phyloP scores from a whole-genome alignment of 2,797 vertebrate species.

The Phataginus tricuspis region DNA sequence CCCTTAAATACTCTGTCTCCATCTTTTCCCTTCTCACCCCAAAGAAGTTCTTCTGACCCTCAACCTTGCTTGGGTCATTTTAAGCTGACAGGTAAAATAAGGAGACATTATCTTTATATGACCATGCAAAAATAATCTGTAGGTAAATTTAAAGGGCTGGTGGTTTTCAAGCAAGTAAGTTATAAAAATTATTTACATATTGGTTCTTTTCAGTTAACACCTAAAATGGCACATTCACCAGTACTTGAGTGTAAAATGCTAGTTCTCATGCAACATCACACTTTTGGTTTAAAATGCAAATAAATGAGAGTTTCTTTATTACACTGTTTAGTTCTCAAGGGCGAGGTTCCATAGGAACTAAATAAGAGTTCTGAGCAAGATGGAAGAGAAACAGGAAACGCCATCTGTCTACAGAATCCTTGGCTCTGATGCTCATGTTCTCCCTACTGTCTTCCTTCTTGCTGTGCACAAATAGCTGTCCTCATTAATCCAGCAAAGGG shows the following conservation, averaged over 20 bases:
- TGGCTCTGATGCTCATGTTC: background rate
- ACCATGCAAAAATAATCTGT: background rate
- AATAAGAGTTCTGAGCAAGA: background rate
- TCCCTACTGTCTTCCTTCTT: background rate
- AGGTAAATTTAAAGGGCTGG: background rate
- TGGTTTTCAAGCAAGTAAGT: conserved; percentile 23
- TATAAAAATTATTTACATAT: background rate
- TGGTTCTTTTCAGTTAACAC: background rate
- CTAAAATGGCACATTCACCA: background rate
- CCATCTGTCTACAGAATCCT: background rate
- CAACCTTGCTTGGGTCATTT: background rate
- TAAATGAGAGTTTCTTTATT: background rate
- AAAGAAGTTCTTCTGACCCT: background rate
- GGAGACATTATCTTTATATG: background rate
- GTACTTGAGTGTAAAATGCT: background rate
- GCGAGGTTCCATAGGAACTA: background rate
- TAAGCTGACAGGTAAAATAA: background rate
- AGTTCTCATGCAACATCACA: background rate
- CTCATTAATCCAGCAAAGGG: background rate
- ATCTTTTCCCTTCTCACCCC: background rate
- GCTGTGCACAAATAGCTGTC: background rate
- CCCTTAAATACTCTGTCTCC: background rate
- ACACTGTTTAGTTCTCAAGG: background rate
- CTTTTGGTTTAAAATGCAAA: conserved; percentile 47
- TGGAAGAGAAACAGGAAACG: background rate